phyloP scores from a whole-genome alignment of 2,888 invertebrate species.

The Troides helena region DNA sequence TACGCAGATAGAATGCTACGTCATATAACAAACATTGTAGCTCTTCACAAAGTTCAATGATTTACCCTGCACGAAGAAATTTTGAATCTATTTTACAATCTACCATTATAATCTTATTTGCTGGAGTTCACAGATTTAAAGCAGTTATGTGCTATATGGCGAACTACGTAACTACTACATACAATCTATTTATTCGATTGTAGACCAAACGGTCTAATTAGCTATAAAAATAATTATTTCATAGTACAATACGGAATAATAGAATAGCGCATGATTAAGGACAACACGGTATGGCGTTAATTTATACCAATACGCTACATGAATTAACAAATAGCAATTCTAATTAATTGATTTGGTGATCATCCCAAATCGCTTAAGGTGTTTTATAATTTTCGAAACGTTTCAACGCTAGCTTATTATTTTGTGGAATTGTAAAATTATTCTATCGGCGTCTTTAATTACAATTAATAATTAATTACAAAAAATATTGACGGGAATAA shows the following conservation, averaged over 20 bases:
- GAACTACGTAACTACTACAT: conserved; percentile 36
- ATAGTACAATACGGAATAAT: conserved; percentile 14
- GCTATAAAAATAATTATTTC: conserved; percentile 26
- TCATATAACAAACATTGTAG: conserved; percentile 47
- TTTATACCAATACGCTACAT: neutral
- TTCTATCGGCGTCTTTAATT: neutral
- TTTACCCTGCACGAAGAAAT: conserved; percentile 76
- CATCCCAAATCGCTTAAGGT: neutral
- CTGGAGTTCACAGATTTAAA: conserved; percentile 43
- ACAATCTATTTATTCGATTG: conserved; percentile 23
- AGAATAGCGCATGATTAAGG: conserved; percentile 1
- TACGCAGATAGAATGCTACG: conserved; percentile 55
- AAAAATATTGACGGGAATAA: neutral
- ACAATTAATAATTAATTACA: neutral
- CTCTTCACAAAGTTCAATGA: conserved; percentile 44
- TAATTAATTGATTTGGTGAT: neutral
- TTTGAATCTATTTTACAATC: conserved; percentile 62
- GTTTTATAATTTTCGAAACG: neutral
- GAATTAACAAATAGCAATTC: neutral
- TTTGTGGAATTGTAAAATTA: neutral
- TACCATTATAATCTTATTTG: conserved; percentile 51
- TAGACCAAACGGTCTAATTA: conserved; percentile 20
- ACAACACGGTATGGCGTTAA: conserved; percentile 19
- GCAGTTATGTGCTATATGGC: conserved; percentile 39
- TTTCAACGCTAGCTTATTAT: neutral